These are phyloP conservation scores for Arctopsyche grandis DNA, from an alignment of 1,140 invertebrate genomes.

Conservation along the genomic window DNA sequence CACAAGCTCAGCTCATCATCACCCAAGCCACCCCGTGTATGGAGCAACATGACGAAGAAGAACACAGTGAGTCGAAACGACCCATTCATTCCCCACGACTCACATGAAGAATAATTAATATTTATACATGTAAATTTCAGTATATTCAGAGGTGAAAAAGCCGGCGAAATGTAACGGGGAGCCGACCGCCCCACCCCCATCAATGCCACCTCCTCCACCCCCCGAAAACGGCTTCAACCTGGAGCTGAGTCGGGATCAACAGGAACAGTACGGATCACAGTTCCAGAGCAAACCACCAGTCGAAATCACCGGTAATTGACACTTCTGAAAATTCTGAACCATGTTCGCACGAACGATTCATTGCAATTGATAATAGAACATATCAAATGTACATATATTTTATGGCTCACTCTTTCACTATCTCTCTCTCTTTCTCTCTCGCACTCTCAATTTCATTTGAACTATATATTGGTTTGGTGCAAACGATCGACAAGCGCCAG, in stretches of 20 bases:
- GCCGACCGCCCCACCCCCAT: constrained; percentile 58
- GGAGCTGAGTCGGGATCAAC: constrained; percentile 76
- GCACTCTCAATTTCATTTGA: too few species aligned
- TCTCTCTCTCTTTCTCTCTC: too few species aligned
- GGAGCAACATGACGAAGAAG: constrained; percentile 52
- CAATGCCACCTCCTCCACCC: constrained; percentile 57
- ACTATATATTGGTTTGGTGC: too few species aligned
- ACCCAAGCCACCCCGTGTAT: constrained; percentile 68
- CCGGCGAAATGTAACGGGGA: constrained; percentile 60
- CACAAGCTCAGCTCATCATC: constrained; percentile 67
- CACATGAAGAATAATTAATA: background rate
- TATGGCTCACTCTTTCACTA: too few species aligned
- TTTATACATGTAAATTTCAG: constrained; percentile 24
- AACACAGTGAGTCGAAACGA: constrained; percentile 17
- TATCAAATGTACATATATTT: background rate
- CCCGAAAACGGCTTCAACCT: constrained; percentile 72
- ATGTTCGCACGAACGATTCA: too few species aligned
- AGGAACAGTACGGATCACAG: constrained; percentile 79
- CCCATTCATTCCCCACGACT: background rate
- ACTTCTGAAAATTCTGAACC: background rate
- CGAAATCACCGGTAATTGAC: constrained; percentile 66
- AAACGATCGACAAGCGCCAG: too few species aligned
- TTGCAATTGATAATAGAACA: background rate
- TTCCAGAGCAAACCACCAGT: constrained; percentile 65
- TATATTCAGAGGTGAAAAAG: constrained; percentile 61